phyloP scores from a whole-genome alignment of 2,113 vertebrate species.

The Festucalex cinctus region DNA sequence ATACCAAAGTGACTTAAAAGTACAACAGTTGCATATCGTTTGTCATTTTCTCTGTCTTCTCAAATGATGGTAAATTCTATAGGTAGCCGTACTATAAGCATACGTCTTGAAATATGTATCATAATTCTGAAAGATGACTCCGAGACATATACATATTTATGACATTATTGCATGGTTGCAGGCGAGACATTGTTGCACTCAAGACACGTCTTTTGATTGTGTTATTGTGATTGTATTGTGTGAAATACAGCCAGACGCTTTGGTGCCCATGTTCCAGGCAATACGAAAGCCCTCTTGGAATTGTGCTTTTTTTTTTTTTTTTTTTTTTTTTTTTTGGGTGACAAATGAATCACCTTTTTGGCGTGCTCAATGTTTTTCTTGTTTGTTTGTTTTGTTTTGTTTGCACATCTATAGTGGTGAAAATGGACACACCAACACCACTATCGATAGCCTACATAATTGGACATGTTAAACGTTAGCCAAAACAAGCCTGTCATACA shows the following conservation, averaged over 20 bases:
- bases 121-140: conserved; percentile 31
- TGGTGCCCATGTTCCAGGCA: conserved; percentile 12
- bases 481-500: too few species aligned
- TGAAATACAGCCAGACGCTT: conserved; percentile 36
- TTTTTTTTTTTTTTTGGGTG: background rate
- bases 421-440: too few species aligned
- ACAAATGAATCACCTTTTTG: background rate
- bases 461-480: too few species aligned
- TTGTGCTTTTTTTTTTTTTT: background rate
- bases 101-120: background rate
- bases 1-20: conserved; percentile 67
- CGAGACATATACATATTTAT: conserved; percentile 63
- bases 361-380: background rate
- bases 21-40: conserved; percentile 60
- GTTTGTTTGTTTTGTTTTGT: too few species aligned
- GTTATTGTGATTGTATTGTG: conserved; percentile 55
- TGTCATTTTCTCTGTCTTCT: conserved; percentile 34
- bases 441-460: too few species aligned
- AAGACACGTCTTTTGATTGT: conserved; percentile 18
- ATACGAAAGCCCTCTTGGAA: background rate
- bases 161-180: conserved; percentile 39
- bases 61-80: conserved; percentile 25
- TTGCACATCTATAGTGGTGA: too few species aligned
- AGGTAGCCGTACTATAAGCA: background rate
- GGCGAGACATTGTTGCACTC: background rate